Evolutionary conservation across 1,140 invertebrate genomes (phyloP), one percentile per base, ranked within the genome.

Genomic region (Sarcophaga peregrina): DNA sequence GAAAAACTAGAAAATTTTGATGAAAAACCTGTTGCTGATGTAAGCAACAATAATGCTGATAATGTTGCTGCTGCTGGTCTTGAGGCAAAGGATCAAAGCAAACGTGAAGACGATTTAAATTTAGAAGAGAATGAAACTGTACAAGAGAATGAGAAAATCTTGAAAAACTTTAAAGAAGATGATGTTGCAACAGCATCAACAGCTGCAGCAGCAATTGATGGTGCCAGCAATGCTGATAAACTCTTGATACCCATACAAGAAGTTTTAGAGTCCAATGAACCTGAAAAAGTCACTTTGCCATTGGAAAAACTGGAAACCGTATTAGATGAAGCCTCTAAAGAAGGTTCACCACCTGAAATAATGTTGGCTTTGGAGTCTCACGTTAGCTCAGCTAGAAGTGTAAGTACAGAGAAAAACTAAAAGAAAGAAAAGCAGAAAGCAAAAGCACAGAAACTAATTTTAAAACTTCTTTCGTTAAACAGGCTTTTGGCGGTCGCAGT

Each of bases 351-450:
- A 20, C 92, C 92, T 68, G 92, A 93, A 86, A 93, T 93, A 6
- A 93, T 93, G 92, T 90, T 93, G 46, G 92, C 93, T n/a, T 90
- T 92, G 48, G 93, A 93, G 86, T 92, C 92, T 78, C 92, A 92
- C 83, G 91, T 92, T 10, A 81, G 84, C 13, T 81, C 86, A 3
- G 88, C 87, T 10, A 85, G 86, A 75, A 84, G 86, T 84, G 89
- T 90, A 83, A 85, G 85, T 83, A 52, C n/a, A n/a, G n/a, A n/a
- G n/a, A n/a, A n/a, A n/a, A n/a, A n/a, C n/a, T n/a, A n/a, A n/a
- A 8, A 81, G 15, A 62, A 81, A 8, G 8, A n/a, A 37, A n/a
- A 72, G 8, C 1, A 37, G 68, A 9, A 72, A n/a, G 10, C 1
- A 72, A 10, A 10, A 10, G 50, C 1, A 1, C 1, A 52, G 9